Evolutionary conservation across 2,113 vertebrate genomes (phyloP).

Genomic region (Chlamydotis undulata): DNA sequence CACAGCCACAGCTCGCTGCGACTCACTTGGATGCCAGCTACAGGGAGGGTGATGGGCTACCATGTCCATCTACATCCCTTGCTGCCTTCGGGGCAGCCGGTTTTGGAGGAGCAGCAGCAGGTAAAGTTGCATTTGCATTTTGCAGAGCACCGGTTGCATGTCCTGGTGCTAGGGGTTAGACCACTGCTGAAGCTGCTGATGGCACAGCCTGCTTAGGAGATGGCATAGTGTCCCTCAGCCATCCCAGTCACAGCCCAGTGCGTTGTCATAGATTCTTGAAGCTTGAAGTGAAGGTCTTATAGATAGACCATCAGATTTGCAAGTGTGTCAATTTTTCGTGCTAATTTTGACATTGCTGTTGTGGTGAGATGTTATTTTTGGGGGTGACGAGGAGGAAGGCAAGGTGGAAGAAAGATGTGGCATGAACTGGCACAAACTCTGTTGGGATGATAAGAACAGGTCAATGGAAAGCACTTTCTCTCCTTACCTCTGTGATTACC

Average conservation of each 20-base stretch:
- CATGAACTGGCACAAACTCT: neutral
- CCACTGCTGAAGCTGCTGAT: neutral
- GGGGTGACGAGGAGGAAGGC: rapidly evolving
- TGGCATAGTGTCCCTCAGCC: neutral
- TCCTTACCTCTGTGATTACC: neutral
- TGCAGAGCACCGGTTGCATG: neutral
- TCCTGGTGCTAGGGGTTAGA: rapidly evolving
- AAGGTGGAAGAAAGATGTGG: neutral
- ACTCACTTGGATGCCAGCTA: constrained; percentile 84
- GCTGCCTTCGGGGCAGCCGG: constrained; percentile 49
- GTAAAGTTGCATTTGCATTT: neutral
- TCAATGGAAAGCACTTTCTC: neutral
- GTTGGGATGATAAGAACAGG: neutral
- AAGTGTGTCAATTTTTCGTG: neutral
- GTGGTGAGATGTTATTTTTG: neutral
- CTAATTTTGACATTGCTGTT: neutral
- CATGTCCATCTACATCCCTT: constrained; percentile 74
- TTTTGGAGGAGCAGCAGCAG: constrained; percentile 67
- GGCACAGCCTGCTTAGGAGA: neutral
- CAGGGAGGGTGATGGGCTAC: constrained; percentile 81
- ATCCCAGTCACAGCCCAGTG: too few species aligned
- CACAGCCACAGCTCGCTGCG: constrained; percentile 80
- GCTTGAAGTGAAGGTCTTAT: neutral
- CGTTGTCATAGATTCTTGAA: neutral
- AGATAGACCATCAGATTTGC: neutral